These are phyloP conservation scores for Lophius piscatorius DNA, from an alignment of 2,113 vertebrate species.

Conservation along the genomic window DNA sequence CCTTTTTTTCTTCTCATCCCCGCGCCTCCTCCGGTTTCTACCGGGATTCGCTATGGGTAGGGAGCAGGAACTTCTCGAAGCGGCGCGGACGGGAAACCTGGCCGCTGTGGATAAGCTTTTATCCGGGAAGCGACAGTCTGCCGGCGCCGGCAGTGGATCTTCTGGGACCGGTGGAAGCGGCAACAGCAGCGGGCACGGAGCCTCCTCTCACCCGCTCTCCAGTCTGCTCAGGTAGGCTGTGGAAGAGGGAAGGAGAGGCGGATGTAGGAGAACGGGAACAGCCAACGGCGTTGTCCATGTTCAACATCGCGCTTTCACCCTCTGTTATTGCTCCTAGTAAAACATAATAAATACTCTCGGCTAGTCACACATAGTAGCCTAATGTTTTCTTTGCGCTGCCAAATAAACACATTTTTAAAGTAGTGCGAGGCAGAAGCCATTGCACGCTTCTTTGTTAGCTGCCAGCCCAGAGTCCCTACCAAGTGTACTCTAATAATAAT, in stretches of 20 bases:
- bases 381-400: background rate
- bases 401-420: slow-evolving; percentile 35
- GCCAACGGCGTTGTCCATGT: background rate
- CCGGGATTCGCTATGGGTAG: slow-evolving; percentile 87
- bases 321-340: no score
- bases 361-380: background rate
- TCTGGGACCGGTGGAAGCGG: slow-evolving; percentile 76
- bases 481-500: no score
- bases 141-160: slow-evolving; percentile 79
- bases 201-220: slow-evolving; percentile 88
- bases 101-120: slow-evolving; percentile 94
- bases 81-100: slow-evolving; percentile 94
- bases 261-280: background rate
- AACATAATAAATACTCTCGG: background rate
- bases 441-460: slow-evolving; percentile 77
- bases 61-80: slow-evolving; percentile 97
- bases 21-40: slow-evolving; percentile 39
- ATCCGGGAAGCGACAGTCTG: slow-evolving; percentile 89
- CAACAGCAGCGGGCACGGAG: slow-evolving; percentile 74
- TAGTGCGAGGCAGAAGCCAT: slow-evolving; percentile 42
- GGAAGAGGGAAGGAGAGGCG: slow-evolving; percentile 10
- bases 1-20: slow-evolving; percentile 46
- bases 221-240: slow-evolving; percentile 89
- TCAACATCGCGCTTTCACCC: background rate
- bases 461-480: slow-evolving; percentile 9